Evolutionary conservation across 2,888 invertebrate genomes (phyloP).

Genomic region (Tenthredo notha): DNA sequence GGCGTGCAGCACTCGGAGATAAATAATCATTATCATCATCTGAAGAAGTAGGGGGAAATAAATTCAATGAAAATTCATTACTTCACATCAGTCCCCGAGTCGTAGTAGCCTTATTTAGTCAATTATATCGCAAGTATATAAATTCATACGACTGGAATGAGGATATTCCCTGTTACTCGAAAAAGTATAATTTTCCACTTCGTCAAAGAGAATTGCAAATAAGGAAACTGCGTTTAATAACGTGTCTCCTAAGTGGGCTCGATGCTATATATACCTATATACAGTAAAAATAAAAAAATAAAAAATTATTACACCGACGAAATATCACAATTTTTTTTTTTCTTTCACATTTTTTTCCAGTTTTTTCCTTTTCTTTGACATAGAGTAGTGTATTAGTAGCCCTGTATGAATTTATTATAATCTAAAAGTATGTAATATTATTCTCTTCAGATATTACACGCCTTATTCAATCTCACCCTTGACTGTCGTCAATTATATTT

Average conservation of each 20-base stretch:
- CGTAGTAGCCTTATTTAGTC: not conserved
- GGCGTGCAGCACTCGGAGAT: not conserved
- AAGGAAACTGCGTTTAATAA: not conserved
- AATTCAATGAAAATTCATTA: not conserved
- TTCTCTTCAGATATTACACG: not conserved
- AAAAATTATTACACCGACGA: not conserved
- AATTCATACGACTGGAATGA: not conserved
- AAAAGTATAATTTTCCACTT: not conserved
- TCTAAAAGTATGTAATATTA: not conserved
- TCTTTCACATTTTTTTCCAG: not conserved
- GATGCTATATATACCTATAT: not conserved
- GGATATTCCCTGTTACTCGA: not conserved
- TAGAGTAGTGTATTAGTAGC: not conserved
- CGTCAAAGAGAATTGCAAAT: constrained; percentile 18
- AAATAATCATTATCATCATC: not conserved
- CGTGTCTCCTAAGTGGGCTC: not conserved
- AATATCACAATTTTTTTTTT: not conserved
- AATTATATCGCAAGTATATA: not conserved
- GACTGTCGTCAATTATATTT: not conserved
- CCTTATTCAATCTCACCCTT: not conserved
- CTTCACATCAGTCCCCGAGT: not conserved
- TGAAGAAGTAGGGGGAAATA: not conserved
- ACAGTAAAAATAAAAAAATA: no score
- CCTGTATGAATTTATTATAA: not conserved
- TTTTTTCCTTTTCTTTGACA: not conserved